phyloP scores from a whole-genome alignment of 1,140 invertebrate species.

The Apolygus lucorum region DNA sequence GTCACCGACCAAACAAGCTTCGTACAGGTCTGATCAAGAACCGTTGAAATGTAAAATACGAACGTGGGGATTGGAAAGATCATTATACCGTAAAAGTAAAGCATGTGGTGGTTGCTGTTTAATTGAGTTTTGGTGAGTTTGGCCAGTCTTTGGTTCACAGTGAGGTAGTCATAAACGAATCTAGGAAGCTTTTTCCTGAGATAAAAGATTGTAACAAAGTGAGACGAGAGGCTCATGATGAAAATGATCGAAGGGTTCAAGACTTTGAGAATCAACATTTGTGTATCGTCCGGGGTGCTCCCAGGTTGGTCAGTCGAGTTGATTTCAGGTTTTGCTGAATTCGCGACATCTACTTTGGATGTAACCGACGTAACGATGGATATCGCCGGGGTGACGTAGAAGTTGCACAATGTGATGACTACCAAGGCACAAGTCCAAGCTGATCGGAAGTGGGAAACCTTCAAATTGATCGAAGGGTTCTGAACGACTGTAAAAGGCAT shows the following conservation, averaged over 20 bases:
- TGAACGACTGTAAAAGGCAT: background rate
- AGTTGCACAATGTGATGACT: background rate
- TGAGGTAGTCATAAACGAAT: background rate
- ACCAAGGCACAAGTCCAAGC: background rate
- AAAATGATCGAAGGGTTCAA: background rate
- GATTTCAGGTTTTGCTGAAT: background rate
- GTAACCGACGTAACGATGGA: background rate
- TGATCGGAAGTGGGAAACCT: background rate
- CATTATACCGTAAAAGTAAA: too few relatives aligned
- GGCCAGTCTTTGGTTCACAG: background rate
- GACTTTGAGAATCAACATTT: background rate
- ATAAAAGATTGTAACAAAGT: background rate
- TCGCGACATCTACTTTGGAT: too few relatives aligned
- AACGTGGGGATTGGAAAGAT: too few relatives aligned
- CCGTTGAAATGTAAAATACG: too few relatives aligned
- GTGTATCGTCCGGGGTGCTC: background rate
- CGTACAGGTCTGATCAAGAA: too few relatives aligned
- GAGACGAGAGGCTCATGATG: background rate
- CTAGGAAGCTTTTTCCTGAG: background rate
- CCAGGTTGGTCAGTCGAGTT: background rate
- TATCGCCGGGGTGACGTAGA: background rate
- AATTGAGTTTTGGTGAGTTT: too few relatives aligned
- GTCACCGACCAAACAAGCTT: background rate
- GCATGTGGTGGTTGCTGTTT: too few relatives aligned
- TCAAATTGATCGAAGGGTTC: background rate